Percentiles rank a stretch among this genome's conserved stretches.
These are phyloP conservation scores for Eupelmus urozonus DNA, from an alignment of 2,888 invertebrate genomes.

Conservation along the genomic window DNA sequence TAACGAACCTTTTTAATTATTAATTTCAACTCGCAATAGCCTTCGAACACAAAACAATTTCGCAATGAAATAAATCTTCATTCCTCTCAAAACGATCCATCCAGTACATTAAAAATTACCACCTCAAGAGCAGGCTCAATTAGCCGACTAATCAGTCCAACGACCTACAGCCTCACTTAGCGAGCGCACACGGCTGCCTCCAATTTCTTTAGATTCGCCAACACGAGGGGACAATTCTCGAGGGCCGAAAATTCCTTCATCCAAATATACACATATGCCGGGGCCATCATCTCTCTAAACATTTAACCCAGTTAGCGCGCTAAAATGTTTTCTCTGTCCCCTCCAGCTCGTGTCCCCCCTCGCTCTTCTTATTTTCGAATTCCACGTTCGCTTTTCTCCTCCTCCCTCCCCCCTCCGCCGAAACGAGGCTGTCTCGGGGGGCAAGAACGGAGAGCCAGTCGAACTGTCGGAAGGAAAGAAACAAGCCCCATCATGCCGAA, in stretches of 20 bases:
- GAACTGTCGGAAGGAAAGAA: background rate
- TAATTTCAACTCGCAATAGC: too few relatives aligned
- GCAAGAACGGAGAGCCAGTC: too few relatives aligned
- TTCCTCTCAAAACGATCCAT: too few relatives aligned
- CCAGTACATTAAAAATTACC: background rate
- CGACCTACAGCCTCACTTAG: too few relatives aligned
- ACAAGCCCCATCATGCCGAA: background rate
- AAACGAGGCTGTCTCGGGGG: conserved; percentile 18
- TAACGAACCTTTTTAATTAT: too few relatives aligned
- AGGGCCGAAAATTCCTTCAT: background rate
- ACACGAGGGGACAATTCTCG: background rate
- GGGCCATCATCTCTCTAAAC: conserved; percentile 36
- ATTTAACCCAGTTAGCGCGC: conserved; percentile 38
- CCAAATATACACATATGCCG: conserved; percentile 14
- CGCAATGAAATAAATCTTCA: too few relatives aligned
- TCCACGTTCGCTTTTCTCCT: conserved; percentile 13
- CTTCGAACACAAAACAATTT: too few relatives aligned
- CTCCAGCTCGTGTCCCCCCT: background rate
- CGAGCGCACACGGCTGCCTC: too few relatives aligned
- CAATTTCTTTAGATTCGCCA: conserved; percentile 8
- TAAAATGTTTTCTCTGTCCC: conserved; percentile 41
- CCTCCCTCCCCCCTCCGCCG: background rate
- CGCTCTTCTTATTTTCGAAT: conserved; percentile 35
- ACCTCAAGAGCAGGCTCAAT: background rate
- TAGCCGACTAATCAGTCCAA: background rate